Percentiles rank a stretch among this genome's conserved stretches.
Conservation (phyloP, 2,888 invertebrate species). For the Macropis europaea region DNA sequence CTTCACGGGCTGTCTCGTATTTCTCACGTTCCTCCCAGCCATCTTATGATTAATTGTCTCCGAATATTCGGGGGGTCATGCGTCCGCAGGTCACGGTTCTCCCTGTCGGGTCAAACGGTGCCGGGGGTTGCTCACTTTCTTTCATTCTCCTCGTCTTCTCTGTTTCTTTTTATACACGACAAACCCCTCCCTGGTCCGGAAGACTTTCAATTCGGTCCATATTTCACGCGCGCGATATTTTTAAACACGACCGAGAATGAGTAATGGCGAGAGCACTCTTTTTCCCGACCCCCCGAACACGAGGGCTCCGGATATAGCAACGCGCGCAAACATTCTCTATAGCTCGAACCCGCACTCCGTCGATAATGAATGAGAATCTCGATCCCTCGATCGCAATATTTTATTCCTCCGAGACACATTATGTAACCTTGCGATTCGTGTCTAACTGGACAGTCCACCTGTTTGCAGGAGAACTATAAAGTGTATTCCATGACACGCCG, state of each 20-base stretch:
- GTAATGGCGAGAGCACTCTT: slow-evolving; percentile 63
- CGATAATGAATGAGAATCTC: slow-evolving; percentile 11
- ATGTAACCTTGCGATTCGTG: not conserved
- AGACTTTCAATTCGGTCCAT: slow-evolving; percentile 71
- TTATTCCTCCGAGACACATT: not conserved
- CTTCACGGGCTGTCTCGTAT: slow-evolving; percentile 70
- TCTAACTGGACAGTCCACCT: too few relatives aligned
- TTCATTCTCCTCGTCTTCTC: slow-evolving; percentile 28
- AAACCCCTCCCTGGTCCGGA: slow-evolving; percentile 54
- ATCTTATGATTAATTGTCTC: slow-evolving; percentile 72
- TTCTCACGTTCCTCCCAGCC: slow-evolving; percentile 73
- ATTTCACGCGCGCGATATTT: slow-evolving; percentile 71
- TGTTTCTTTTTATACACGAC: slow-evolving; percentile 52
- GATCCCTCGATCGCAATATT: slow-evolving; percentile 1
- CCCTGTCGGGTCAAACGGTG: slow-evolving; percentile 41
- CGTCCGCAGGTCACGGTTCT: slow-evolving; percentile 49
- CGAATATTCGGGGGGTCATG: slow-evolving; percentile 63
- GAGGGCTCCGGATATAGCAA: slow-evolving; percentile 46
- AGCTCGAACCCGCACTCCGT: slow-evolving; percentile 32
- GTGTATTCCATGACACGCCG: too few relatives aligned
- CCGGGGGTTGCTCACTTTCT: slow-evolving; percentile 54
- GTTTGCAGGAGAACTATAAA: too few relatives aligned
- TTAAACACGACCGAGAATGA: slow-evolving; percentile 66
- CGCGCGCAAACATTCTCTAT: slow-evolving; percentile 34
- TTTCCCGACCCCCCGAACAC: slow-evolving; percentile 41